These are phyloP conservation scores for Cartodere bifasciata DNA, from an alignment of 2,888 invertebrate species.

Conservation along the genomic window DNA sequence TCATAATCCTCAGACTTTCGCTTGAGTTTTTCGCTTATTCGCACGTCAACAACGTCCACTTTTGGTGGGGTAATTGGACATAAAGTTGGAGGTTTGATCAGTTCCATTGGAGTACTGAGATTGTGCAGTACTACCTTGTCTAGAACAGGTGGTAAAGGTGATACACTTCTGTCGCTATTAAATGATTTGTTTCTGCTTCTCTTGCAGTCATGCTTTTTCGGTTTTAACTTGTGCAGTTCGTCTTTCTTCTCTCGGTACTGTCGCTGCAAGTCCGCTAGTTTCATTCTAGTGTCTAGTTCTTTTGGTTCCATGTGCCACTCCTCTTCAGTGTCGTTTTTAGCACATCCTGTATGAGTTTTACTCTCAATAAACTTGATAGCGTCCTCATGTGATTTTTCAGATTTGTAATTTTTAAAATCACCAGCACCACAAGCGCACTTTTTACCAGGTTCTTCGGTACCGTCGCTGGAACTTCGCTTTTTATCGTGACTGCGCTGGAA, in stretches of 20 bases:
- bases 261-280: conserved; percentile 66
- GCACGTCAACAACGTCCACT: too few species aligned
- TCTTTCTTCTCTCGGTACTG: conserved; percentile 74
- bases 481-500: conserved; percentile 19
- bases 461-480: conserved; percentile 8
- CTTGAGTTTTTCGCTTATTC: conserved; percentile 17
- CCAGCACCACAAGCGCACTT: conserved; percentile 24
- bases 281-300: conserved; percentile 71
- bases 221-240: conserved; percentile 61
- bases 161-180: conserved; percentile 25
- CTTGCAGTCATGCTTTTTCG: conserved; percentile 37
- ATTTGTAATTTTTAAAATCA: conserved; percentile 27
- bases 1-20: too few species aligned
- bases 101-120: too few species aligned
- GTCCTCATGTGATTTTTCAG: conserved; percentile 35
- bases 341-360: conserved; percentile 25
- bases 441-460: conserved; percentile 14
- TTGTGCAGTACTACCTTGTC: conserved; percentile 16
- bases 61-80: conserved; percentile 24
- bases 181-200: conserved; percentile 37
- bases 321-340: conserved; percentile 24
- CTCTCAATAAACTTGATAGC: conserved; percentile 30
- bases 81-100: conserved; percentile 34
- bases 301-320: conserved; percentile 50
- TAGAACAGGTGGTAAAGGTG: conserved; percentile 27